Evolutionary conservation across 2,888 invertebrate species (phyloP).

Genomic region (Spicauda simplicius): DNA sequence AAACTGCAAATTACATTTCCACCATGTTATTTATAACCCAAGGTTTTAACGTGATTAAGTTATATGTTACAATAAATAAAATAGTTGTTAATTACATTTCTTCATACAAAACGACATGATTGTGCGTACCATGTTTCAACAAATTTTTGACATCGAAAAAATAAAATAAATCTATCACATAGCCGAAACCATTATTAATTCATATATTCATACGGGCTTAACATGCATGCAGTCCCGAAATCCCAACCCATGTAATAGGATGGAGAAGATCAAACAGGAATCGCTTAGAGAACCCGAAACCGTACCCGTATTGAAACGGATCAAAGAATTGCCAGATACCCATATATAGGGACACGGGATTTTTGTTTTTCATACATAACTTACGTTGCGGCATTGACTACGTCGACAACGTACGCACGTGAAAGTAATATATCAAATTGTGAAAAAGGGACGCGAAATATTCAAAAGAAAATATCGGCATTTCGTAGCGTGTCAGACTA

Average conservation of each 20-base stretch:
- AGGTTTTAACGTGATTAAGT: too few relatives aligned
- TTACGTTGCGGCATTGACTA: background rate
- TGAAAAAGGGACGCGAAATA: background rate
- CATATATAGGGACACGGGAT: background rate
- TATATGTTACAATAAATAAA: too few relatives aligned
- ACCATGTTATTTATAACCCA: too few relatives aligned
- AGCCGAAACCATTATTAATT: slow-evolving; percentile 2
- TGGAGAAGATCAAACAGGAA: slow-evolving; percentile 13
- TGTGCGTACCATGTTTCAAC: too few relatives aligned
- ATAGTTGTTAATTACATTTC: too few relatives aligned
- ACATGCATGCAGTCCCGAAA: slow-evolving; percentile 2
- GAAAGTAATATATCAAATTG: background rate
- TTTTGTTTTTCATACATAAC: slow-evolving; percentile 12
- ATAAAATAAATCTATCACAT: background rate
- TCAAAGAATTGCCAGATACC: slow-evolving; percentile 13
- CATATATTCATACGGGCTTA: slow-evolving; percentile 11
- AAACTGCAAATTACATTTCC: too few relatives aligned
- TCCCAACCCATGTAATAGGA: slow-evolving; percentile 14
- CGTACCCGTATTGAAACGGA: slow-evolving; percentile 5
- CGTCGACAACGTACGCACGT: background rate
- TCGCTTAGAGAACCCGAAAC: slow-evolving; percentile 3
- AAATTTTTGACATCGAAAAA: background rate
- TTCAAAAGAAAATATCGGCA: background rate
- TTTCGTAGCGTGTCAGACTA: too few relatives aligned
- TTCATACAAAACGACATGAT: too few relatives aligned